These are phyloP conservation scores for Eupsittula cactorum DNA, from an alignment of 2,113 vertebrate species.

Conservation along the genomic window DNA sequence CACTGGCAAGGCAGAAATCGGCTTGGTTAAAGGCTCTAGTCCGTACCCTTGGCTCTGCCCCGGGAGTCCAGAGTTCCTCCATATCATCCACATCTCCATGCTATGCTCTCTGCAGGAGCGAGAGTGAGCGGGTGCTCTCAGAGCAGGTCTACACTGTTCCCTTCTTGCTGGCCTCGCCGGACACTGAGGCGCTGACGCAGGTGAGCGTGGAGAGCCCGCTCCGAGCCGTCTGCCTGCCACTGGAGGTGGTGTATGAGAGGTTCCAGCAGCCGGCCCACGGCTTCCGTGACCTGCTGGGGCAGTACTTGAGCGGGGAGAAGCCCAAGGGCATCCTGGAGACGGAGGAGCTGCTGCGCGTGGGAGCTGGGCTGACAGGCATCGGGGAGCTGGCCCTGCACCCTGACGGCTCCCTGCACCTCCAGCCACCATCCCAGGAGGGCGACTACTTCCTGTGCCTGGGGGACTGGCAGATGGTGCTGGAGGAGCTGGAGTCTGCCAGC, in stretches of 20 bases:
- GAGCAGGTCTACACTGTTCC: slow-evolving; percentile 80
- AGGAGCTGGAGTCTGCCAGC: slow-evolving; percentile 67
- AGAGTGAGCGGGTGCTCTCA: slow-evolving; percentile 80
- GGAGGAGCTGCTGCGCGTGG: slow-evolving; percentile 87
- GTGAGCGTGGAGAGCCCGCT: slow-evolving; percentile 81
- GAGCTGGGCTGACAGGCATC: slow-evolving; percentile 79
- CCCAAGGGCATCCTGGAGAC: slow-evolving; percentile 88
- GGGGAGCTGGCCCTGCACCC: slow-evolving; percentile 82
- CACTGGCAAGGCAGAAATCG: background rate
- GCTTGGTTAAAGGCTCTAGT: background rate
- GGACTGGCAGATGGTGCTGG: slow-evolving; percentile 79
- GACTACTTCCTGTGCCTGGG: slow-evolving; percentile 80
- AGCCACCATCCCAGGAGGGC: slow-evolving; percentile 72
- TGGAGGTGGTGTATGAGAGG: slow-evolving; percentile 83
- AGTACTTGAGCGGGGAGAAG: slow-evolving; percentile 87
- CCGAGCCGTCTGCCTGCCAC: slow-evolving; percentile 73
- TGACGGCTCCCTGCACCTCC: slow-evolving; percentile 78
- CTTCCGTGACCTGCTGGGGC: slow-evolving; percentile 80
- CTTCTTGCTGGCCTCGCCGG: slow-evolving; percentile 72
- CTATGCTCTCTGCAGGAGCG: slow-evolving; percentile 71
- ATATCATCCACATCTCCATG: background rate
- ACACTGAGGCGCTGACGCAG: background rate
- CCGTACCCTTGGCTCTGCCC: background rate
- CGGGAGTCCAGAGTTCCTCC: background rate
- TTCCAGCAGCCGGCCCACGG: slow-evolving; percentile 81